phyloP scores from a whole-genome alignment of 2,113 vertebrate species.

The Numida meleagris region DNA sequence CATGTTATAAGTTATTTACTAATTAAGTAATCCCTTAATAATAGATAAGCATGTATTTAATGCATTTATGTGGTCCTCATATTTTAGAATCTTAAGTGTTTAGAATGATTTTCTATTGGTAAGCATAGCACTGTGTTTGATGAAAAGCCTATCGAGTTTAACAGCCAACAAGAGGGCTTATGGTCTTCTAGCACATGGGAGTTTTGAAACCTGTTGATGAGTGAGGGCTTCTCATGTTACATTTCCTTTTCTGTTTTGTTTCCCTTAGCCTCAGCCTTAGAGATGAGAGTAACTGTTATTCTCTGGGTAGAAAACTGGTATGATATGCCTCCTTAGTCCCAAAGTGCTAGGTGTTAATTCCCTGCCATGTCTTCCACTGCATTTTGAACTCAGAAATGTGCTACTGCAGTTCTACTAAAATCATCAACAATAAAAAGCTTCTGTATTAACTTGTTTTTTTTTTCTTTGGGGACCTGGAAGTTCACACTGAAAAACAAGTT shows the following conservation, averaged over 20 bases:
- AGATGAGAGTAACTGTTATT: not conserved
- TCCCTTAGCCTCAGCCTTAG: not conserved
- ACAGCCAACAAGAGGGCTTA: not conserved
- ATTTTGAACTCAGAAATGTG: not conserved
- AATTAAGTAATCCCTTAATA: slow-evolving; percentile 13
- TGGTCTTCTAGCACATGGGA: not conserved
- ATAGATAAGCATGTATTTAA: not conserved
- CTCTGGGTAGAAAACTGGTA: not conserved
- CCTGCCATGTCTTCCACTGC: not conserved
- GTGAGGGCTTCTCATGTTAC: not conserved
- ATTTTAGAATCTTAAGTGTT: not conserved
- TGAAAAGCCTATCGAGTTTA: not conserved
- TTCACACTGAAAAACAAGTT: not conserved
- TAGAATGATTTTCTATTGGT: not conserved
- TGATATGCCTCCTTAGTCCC: not conserved
- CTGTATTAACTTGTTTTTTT: not conserved
- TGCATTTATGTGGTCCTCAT: not conserved
- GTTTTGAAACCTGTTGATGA: not conserved
- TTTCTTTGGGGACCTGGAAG: not conserved
- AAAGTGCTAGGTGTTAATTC: not conserved
- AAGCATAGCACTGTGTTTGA: not conserved
- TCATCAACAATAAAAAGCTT: not conserved
- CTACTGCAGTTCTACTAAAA: not conserved
- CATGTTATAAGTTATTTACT: slow-evolving; percentile 3
- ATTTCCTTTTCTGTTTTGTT: not conserved